Percentiles rank a stretch among this genome's conserved stretches.
These are phyloP conservation scores for Euspilapteryx auroguttella DNA, from an alignment of 2,888 invertebrate genomes.

Conservation along the genomic window DNA sequence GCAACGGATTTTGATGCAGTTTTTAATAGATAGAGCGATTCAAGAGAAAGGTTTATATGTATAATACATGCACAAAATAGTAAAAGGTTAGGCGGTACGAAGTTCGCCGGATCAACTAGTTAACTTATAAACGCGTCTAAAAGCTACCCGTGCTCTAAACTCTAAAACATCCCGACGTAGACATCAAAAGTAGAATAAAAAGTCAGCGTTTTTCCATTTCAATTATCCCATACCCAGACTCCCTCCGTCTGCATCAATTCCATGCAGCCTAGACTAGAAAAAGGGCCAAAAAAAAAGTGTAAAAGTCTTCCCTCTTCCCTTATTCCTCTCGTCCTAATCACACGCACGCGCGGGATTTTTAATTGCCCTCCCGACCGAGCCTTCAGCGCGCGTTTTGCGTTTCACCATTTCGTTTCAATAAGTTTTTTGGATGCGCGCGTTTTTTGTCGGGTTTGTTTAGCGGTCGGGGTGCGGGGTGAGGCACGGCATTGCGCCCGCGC, in stretches of 20 bases:
- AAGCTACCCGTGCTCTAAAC: neutral
- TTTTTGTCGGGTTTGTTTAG: conserved; percentile 43
- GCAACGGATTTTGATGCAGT: too few relatives aligned
- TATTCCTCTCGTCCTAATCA: too few relatives aligned
- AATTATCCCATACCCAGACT: conserved; percentile 2
- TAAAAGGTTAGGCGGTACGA: too few relatives aligned
- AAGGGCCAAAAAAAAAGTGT: conserved; percentile 45
- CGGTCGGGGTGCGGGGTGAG: conserved; percentile 22
- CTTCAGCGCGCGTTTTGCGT: conserved; percentile 24
- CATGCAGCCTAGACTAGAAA: conserved; percentile 43
- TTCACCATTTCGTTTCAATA: too few relatives aligned
- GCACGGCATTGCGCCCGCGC: conserved; percentile 38
- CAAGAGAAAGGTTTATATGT: too few relatives aligned
- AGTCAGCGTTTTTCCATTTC: conserved; percentile 5
- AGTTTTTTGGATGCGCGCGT: conserved; percentile 53
- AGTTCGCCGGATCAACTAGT: too few relatives aligned
- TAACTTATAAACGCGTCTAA: too few relatives aligned
- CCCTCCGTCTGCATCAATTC: conserved; percentile 6
- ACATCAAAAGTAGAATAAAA: conserved; percentile 4
- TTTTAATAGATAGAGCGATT: too few relatives aligned
- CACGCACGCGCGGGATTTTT: conserved; percentile 60
- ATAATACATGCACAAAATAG: too few relatives aligned
- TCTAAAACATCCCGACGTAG: neutral
- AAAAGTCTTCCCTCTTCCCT: conserved; percentile 55
- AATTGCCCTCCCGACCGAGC: conserved; percentile 55